A percentile compares a stretch with the other conserved stretches of the same genome.
These are phyloP conservation scores for Neomorphus geoffroyi DNA, from an alignment of 2,797 vertebrate species.

Conservation along the genomic window DNA sequence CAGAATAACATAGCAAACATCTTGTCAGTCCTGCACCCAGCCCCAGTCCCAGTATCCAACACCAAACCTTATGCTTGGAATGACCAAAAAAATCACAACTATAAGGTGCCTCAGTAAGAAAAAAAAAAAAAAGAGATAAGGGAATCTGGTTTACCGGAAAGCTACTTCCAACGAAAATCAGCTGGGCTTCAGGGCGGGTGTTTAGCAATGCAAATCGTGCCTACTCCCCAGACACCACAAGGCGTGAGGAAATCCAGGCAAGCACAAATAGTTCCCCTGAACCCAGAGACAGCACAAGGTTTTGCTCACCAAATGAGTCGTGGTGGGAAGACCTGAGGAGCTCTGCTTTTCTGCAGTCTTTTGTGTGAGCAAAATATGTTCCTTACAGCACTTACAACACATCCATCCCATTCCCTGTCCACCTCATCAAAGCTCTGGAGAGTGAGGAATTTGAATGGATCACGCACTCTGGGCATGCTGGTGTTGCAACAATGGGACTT, in stretches of 20 bases:
- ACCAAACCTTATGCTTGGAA: neutral
- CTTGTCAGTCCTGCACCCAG: neutral
- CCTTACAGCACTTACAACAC: neutral
- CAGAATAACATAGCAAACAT: neutral
- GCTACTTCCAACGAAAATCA: neutral
- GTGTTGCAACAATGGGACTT: neutral
- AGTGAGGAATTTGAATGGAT: neutral
- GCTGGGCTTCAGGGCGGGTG: neutral
- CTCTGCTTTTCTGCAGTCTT: neutral
- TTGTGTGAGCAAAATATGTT: neutral
- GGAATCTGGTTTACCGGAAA: neutral
- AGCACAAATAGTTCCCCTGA: neutral
- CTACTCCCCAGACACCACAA: neutral
- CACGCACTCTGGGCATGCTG: neutral
- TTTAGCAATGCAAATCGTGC: neutral
- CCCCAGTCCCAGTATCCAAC: neutral
- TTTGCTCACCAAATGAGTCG: neutral
- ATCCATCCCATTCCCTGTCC: neutral
- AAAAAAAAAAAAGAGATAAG: neutral
- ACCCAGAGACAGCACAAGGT: neutral
- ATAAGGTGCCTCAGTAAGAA: neutral
- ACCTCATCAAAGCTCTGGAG: neutral
- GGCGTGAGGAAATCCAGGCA: neutral
- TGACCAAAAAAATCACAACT: neutral
- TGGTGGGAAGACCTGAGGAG: neutral